Evolutionary conservation across 2,113 vertebrate species (phyloP), one percentile per base, ranked within the genome.

Genomic region (Ploceus nigricollis): DNA sequence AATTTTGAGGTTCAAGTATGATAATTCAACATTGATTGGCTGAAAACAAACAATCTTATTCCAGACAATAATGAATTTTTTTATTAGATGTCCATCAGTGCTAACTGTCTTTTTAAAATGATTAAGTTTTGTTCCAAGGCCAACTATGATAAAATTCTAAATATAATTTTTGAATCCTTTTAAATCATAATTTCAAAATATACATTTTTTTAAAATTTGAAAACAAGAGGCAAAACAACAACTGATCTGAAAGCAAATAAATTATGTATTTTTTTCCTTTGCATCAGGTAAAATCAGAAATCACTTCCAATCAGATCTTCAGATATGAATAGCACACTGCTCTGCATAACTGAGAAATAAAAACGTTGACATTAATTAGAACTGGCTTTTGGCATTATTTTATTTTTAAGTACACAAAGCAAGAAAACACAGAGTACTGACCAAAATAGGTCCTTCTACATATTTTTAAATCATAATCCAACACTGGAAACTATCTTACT

Each of bases 211-310:
- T 4, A 6, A n/a, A 85, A 66, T 56, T 58, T 65, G 45, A 70
- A 88, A 91, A 13, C 13, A 56, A 48, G 18, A 86, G 8, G 16
- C 15, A 56, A 63, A 85, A 13, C 11, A 75, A 60, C 15, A 86
- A 69, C 24, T 60, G 58, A 48, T 68, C 24, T 76, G 19, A 85
- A 92, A 86, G 31, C 6, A 82, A 88, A 68, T 75, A 87, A 79
- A 86, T 70, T 24, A 77, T 66, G 14, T 39, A 53, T 72, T 92
- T 80, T 42, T 65, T 92, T 61, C 23, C 44, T 90, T 88, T 92
- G 24, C 30, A 54, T 83, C 68, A 90, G 56, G 77, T 92, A 83
- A 92, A 95, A 83, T 88, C 18, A 73, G 42, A 90, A 91, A 90
- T 90, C 30, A 39, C 33, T 94, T 93, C 72, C 50, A 93, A 61